These are phyloP conservation scores for Elachura formosa DNA, from an alignment of 2,113 vertebrate species.

Conservation along the genomic window DNA sequence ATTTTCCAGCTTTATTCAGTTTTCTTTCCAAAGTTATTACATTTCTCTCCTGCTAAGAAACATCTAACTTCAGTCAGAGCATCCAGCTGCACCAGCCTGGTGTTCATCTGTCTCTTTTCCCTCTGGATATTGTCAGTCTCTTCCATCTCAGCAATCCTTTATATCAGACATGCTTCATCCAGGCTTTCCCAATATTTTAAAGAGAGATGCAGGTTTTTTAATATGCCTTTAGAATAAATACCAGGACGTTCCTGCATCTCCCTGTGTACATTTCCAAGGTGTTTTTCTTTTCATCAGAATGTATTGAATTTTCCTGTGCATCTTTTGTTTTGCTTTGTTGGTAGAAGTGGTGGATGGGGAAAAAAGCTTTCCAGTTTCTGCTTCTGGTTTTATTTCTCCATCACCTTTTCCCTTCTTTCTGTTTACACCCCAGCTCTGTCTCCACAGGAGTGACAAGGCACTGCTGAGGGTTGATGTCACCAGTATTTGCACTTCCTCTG, in stretches of 20 bases:
- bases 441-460: not conserved
- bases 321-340: not conserved
- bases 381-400: not conserved
- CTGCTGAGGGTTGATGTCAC: not conserved
- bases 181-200: not conserved
- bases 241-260: not conserved
- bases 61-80: not conserved
- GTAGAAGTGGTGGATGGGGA: not conserved
- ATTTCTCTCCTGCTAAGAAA: not conserved
- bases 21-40: not conserved
- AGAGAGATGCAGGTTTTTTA: not conserved
- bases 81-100: not conserved
- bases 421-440: not conserved
- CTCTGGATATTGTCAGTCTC: not conserved
- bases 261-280: rapidly evolving
- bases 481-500: not conserved
- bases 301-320: not conserved
- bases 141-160: not conserved
- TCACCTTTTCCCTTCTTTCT: not conserved
- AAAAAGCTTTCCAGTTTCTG: not conserved
- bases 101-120: not conserved
- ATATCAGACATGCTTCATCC: not conserved
- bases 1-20: not conserved
- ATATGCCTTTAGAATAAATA: not conserved
- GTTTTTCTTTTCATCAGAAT: not conserved